Base-by-base conservation (phyloP, 2,113 vertebrate genomes). In the Microtus montanus region DNA sequence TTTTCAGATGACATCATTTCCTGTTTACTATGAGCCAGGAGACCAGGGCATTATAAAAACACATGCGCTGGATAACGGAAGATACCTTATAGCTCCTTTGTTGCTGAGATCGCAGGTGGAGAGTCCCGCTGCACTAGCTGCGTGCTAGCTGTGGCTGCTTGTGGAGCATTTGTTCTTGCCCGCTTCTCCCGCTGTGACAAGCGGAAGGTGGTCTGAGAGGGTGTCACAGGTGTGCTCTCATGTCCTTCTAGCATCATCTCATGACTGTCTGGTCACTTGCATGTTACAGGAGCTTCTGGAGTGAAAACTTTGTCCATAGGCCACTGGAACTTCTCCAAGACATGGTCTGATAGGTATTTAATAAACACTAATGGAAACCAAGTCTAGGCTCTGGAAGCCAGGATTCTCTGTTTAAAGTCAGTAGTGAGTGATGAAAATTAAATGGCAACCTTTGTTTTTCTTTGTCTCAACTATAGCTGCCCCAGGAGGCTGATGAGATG, bases 51-150 rank as follows among this genome's bases (percentile, higher is more conserved):
- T 74, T 54, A 70, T 17, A 80, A 22, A 58, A 79, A 75, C 44
- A 83, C 26, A 20, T 49, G 35, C 47, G 54, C 22, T 49, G 58
- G 24, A 28, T 63, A 87, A 38, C 12, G 71, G 47, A 68, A 68
- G 41, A 47, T 5, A n/a, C 66, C 75, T 49, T n/a, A 73, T 14
- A 92, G 20, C 6, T 91, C 19, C 89, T 68, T 91, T 54, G 47
- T n/a, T 58, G 93, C 91, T 88, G 35, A 88, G 71, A 92, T 75
- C 61, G 79, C 87, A 97, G 91, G 9, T 47, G 19, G 15, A 14
- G 7, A 41, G 63, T 89, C 30, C 15, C 13, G 24, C 44, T 64
- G 86, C 54, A 24, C 6, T 74, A 77, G 63, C 73, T 94, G 24
- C 0, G 73, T 49, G 19, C 6, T 74, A 77, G 54, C 73, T 94